Evolutionary conservation across 2,888 invertebrate species (phyloP), one percentile per base, ranked within the genome.

Genomic region (Palloptera scutellata): DNA sequence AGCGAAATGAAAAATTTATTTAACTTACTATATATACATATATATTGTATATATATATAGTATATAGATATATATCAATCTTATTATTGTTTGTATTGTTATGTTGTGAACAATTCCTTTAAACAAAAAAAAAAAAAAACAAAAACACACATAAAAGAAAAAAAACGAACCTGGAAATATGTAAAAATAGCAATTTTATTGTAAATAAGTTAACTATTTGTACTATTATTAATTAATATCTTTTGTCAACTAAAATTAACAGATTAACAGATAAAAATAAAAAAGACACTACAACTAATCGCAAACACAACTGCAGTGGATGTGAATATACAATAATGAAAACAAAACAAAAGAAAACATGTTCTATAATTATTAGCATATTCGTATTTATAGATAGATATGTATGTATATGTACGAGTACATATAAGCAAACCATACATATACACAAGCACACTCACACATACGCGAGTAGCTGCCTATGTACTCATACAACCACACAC

Each of bases 1-100:
- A 82, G 78, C 79, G 76, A 74, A 77, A 51, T 30, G 30, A 30
- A 30, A 30, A 30, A 40, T 53, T 52, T 52, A 41, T 53, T 61
- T 53, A 19, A 40, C 41, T 61, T 61, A 13, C 8, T 42, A n/a
- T 40, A n/a, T 52, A 53, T 52, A 41, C 11, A 45, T 9, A 12
- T 9, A 42, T 45, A n/a, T n/a, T n/a, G 30, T 15, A 20, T 12
- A 30, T 20, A 54, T 17, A 60, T n/a, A 13, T 48, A 45, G 17
- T 9, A 48, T 61, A 61, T 13, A 30, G 11, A 59, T 3, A 20
- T 41, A 58, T 58, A 59, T 58, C 17, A 30, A 30, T 30, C 30
- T 30, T 30, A 30, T 30, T 30, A 30, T 30, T 30, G 6, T 30
- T 30, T 30, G 6, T 30, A 30, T 30, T 30, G 30, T 30, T 30